These are phyloP conservation scores for Penaeus vannamei DNA, from an alignment of 1,140 invertebrate genomes.

Conservation along the genomic window DNA sequence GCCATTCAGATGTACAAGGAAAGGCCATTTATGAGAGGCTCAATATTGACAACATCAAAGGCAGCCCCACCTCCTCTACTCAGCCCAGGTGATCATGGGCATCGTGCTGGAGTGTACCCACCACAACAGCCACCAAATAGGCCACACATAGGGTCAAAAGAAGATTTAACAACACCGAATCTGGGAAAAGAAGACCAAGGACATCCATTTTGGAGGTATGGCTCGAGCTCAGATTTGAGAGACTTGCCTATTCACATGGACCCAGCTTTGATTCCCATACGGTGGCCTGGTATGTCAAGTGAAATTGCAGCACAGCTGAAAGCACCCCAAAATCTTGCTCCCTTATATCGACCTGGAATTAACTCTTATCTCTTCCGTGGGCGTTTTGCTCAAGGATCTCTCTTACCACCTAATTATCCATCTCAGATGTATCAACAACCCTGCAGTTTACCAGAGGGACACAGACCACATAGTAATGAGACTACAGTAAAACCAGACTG, in stretches of 20 bases:
- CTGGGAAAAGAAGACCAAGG: slow-evolving; percentile 35
- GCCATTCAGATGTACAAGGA: slow-evolving; percentile 41
- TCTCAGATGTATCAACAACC: slow-evolving; percentile 9
- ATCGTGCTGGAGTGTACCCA: slow-evolving; percentile 17
- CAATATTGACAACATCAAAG: slow-evolving; percentile 21
- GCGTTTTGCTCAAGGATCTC: neutral
- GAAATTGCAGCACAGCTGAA: slow-evolving; percentile 30
- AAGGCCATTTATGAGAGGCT: slow-evolving; percentile 25
- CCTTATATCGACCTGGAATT: slow-evolving; percentile 2
- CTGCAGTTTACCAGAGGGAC: slow-evolving; percentile 1
- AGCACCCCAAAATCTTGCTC: slow-evolving; percentile 31
- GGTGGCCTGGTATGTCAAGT: slow-evolving; percentile 37
- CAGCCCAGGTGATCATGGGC: slow-evolving; percentile 6
- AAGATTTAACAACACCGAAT: neutral
- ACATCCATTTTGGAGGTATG: slow-evolving; percentile 23
- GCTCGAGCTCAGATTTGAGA: slow-evolving; percentile 1
- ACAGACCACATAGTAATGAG: neutral
- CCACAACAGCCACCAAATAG: slow-evolving; percentile 9
- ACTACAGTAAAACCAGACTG: slow-evolving; percentile 1
- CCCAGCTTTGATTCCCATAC: neutral
- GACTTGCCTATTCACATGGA: neutral
- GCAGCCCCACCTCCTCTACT: slow-evolving; percentile 33
- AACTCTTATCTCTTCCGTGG: slow-evolving; percentile 16
- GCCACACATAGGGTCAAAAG: slow-evolving; percentile 6
- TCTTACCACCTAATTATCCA: slow-evolving; percentile 30